phyloP scores from a whole-genome alignment of 1,140 invertebrate species.

The Cyclina sinensis region DNA sequence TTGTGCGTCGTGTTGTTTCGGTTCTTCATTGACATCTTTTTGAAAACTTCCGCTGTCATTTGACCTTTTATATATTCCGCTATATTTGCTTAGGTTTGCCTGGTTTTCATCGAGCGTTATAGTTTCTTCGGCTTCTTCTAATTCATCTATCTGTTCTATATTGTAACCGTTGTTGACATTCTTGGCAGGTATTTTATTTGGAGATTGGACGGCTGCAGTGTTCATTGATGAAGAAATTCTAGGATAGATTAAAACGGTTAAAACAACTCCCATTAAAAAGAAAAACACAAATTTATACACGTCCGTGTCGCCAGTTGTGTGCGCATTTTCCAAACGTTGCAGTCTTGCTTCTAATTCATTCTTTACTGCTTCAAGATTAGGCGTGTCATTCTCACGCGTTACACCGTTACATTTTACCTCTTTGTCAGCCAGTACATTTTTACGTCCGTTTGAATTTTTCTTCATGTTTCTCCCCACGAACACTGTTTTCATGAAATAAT shows the following conservation, averaged over 20 bases:
- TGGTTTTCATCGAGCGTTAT: background rate
- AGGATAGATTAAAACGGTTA: slow-evolving; percentile 51
- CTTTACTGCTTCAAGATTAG: background rate
- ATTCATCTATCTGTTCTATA: slow-evolving; percentile 15
- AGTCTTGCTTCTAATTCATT: slow-evolving; percentile 17
- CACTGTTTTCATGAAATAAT: too few relatives aligned
- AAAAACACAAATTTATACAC: slow-evolving; percentile 55
- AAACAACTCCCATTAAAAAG: slow-evolving; percentile 55
- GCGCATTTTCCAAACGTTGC: slow-evolving; percentile 5
- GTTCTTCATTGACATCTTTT: background rate
- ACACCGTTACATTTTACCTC: background rate
- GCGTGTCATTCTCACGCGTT: background rate
- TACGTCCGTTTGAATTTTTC: slow-evolving; percentile 13
- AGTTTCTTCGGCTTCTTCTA: background rate
- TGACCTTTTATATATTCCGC: background rate
- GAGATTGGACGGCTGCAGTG: background rate
- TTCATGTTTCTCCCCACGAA: slow-evolving; percentile 23
- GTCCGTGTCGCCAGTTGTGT: slow-evolving; percentile 3
- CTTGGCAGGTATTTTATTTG: background rate
- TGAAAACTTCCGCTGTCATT: background rate
- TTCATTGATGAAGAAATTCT: slow-evolving; percentile 18
- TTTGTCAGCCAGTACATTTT: background rate
- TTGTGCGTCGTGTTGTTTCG: background rate
- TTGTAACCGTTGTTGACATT: too few relatives aligned
- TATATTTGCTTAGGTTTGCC: background rate